phyloP scores from a whole-genome alignment of 2,113 vertebrate genomes.

The Pygathrix nemaeus region DNA sequence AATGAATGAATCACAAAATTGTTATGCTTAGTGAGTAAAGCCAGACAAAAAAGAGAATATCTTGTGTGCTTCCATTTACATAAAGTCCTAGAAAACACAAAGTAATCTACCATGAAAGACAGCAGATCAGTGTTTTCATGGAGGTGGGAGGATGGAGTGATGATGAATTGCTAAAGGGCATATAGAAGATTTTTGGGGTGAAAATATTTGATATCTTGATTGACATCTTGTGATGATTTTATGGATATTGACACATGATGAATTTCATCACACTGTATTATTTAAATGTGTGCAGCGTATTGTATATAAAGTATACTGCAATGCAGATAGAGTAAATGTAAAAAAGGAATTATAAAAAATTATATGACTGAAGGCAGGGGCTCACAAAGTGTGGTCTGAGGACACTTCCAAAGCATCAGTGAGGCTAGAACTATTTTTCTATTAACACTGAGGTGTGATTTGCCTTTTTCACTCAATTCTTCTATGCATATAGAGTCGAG shows the following conservation, averaged over 20 bases:
- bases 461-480: neutral
- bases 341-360: neutral
- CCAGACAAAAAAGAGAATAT: neutral
- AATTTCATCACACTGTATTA: neutral
- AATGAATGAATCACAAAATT: rapidly evolving
- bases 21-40: no score
- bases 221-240: neutral
- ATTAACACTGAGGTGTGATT: neutral
- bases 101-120: neutral
- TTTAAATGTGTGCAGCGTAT: neutral
- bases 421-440: neutral
- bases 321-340: neutral
- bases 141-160: neutral
- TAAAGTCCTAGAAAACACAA: neutral
- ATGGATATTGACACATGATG: neutral
- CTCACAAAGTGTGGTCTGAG: rapidly evolving
- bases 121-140: neutral
- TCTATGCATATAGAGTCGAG: rapidly evolving
- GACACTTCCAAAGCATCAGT: neutral
- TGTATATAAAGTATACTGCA: neutral
- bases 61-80: neutral
- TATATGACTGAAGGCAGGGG: rapidly evolving
- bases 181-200: neutral
- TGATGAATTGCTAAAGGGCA: neutral
- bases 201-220: neutral